Base-by-base conservation (phyloP, 1,140 invertebrate species). In the Ceratosolen solmsi region DNA sequence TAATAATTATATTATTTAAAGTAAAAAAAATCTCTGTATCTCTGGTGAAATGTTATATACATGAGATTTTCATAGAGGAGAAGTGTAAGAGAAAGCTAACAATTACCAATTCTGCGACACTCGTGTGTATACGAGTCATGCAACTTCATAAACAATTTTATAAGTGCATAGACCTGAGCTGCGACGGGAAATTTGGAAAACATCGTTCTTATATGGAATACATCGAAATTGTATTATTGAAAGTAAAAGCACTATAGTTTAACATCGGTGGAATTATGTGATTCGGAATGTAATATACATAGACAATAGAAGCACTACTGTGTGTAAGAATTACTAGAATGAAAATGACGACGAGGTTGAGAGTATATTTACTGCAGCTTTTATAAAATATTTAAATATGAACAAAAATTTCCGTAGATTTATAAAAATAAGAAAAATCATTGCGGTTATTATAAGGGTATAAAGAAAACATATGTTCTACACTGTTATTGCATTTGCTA, bases 31-130 rank as follows among this genome's bases (percentile, higher is more conserved):
- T 15, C 30, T 30, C 7, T n/a, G 22, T 25, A 5, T 72, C 15
- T 72, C 46, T 27, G 27, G 41, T 8, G n/a, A 0, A 20, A 38
- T 7, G 63, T 79, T 71, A 70, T 58, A 56, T 71, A 79, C 22
- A 20, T 30, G 4, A 9, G 0, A 60, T 33, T 25, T 36, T 17
- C 56, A 22, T 27, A 30, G 0, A 30, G 5, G 51, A 60, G 30
- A 71, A 60, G 51, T 36, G n/a, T 5, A 76, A 51, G 70, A 72
- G 70, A 72, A 72, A 72, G 70, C 25, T 41, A 22, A 49, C 9
- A 72, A 30, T 20, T 22, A 25, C 9, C 27, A 5, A 38, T n/a
- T 68, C 8, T 38, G 5, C 9, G 70, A 72, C 41, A 46, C n/a
- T 49, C 22, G n/a, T 38, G 15, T 2, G n/a, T 13, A n/a, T n/a